Percentiles rank a stretch among this genome's conserved stretches.
Conservation (phyloP, 2,888 invertebrate species). For the Tortrix viridana region DNA sequence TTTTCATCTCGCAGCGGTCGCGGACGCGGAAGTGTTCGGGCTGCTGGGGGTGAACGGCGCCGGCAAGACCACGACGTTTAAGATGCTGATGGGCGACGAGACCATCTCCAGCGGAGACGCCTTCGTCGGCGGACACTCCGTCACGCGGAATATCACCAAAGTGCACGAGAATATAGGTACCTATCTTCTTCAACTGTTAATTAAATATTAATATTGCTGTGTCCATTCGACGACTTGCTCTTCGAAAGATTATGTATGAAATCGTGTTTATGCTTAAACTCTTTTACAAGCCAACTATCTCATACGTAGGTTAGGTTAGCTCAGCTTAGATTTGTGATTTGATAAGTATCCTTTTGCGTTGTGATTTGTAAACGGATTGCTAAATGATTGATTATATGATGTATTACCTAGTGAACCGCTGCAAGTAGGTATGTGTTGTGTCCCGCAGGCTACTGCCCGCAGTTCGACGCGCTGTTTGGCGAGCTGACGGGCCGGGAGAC, state of each 20-base stretch:
- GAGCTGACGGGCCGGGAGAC: conserved; percentile 89
- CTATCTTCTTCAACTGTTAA: neutral
- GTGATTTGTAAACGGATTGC: no score
- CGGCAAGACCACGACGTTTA: conserved; percentile 95
- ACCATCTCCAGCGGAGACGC: conserved; percentile 88
- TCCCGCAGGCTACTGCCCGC: conserved; percentile 88
- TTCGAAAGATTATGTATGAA: no score
- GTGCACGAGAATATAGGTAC: conserved; percentile 86
- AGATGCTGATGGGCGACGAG: conserved; percentile 95
- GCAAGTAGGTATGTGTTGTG: neutral
- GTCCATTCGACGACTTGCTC: no score
- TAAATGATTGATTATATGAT: no score
- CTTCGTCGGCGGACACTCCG: conserved; percentile 85
- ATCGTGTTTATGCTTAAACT: no score
- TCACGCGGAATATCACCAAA: conserved; percentile 79
- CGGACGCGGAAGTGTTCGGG: conserved; percentile 91
- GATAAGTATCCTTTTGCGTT: no score
- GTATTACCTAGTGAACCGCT: neutral
- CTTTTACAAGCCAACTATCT: no score
- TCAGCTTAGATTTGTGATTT: no score
- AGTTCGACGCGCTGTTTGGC: conserved; percentile 89
- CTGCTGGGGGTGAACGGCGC: conserved; percentile 94
- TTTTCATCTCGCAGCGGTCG: conserved; percentile 79
- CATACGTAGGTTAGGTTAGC: no score
- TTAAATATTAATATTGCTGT: no score